Percentiles rank a stretch among this genome's conserved stretches.
Conservation (phyloP, 2,113 vertebrate species). For the Syrrhaptes paradoxus region DNA sequence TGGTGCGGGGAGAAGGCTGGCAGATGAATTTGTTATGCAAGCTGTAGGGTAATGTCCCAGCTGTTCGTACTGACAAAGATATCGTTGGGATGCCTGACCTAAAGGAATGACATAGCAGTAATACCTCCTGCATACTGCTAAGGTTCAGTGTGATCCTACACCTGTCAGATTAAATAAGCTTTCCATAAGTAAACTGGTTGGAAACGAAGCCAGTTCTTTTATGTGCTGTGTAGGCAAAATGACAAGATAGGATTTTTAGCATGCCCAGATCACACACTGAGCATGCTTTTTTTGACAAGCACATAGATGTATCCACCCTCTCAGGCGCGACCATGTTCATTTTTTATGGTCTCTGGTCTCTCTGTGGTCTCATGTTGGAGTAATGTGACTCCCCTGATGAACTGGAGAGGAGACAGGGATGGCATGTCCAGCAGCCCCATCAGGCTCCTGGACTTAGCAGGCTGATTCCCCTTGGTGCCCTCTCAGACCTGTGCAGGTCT, state of each 20-base stretch:
- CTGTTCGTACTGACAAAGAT: neutral
- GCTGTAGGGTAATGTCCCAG: neutral
- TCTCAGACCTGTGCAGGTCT: neutral
- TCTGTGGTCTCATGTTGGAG: neutral
- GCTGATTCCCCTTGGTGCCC: neutral
- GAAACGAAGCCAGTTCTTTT: neutral
- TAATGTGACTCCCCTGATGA: neutral
- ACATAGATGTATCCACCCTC: neutral
- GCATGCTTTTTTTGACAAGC: neutral
- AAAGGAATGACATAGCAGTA: neutral
- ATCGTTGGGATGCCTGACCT: neutral
- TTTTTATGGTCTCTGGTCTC: neutral
- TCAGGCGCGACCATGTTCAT: neutral
- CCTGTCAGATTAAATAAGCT: conserved; percentile 37
- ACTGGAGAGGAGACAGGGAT: neutral
- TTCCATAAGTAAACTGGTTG: neutral
- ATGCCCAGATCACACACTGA: neutral
- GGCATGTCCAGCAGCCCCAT: neutral
- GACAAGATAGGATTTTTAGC: conserved; percentile 12
- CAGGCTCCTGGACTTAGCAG: rapidly evolving
- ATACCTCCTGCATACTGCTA: neutral
- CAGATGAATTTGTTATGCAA: neutral
- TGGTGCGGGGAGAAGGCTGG: neutral
- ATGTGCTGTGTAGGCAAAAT: neutral
- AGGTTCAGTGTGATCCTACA: conserved; percentile 42